phyloP scores from a whole-genome alignment of 30 jellyfish, hydroid and myxozoan species.

The Turritopsis rubra region DNA sequence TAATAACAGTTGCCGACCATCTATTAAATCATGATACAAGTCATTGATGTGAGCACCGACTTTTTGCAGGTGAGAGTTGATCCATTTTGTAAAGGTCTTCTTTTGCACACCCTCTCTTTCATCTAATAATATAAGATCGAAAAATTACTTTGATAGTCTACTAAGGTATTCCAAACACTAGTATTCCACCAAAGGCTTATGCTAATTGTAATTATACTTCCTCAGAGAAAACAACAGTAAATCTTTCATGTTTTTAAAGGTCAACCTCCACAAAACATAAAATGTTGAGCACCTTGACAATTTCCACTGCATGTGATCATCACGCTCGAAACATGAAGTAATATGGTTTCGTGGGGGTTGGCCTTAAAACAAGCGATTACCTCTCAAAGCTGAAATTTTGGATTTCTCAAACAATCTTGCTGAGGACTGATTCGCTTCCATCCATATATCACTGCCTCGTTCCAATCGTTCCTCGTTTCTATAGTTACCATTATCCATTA shows the following conservation, averaged over 20 bases:
- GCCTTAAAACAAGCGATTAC: slow-evolving; percentile 36
- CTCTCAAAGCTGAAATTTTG: slow-evolving; percentile 86
- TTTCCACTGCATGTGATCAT: too few species aligned
- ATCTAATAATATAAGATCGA: slow-evolving; percentile 13
- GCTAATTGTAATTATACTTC: too few species aligned
- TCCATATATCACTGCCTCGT: slow-evolving; percentile 96
- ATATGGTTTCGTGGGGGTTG: too few species aligned
- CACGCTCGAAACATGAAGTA: too few species aligned
- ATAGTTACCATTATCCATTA: slow-evolving; percentile 40
- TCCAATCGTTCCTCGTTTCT: slow-evolving; percentile 57
- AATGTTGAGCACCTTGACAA: too few species aligned
- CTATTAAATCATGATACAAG: slow-evolving; percentile 74
- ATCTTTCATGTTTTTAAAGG: neutral
- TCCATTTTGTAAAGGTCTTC: slow-evolving; percentile 98
- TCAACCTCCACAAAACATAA: too few species aligned
- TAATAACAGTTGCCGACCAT: slow-evolving; percentile 81
- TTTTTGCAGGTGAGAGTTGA: slow-evolving; percentile 85
- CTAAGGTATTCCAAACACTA: neutral
- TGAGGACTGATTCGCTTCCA: slow-evolving; percentile 96
- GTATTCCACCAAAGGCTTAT: neutral
- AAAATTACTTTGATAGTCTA: neutral
- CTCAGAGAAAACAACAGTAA: neutral
- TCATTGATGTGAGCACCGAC: slow-evolving; percentile 84
- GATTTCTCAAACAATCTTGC: slow-evolving; percentile 90
- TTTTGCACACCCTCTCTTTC: slow-evolving; percentile 95